These are phyloP conservation scores for Piaya cayana DNA, from an alignment of 2,113 vertebrate species.

Conservation along the genomic window DNA sequence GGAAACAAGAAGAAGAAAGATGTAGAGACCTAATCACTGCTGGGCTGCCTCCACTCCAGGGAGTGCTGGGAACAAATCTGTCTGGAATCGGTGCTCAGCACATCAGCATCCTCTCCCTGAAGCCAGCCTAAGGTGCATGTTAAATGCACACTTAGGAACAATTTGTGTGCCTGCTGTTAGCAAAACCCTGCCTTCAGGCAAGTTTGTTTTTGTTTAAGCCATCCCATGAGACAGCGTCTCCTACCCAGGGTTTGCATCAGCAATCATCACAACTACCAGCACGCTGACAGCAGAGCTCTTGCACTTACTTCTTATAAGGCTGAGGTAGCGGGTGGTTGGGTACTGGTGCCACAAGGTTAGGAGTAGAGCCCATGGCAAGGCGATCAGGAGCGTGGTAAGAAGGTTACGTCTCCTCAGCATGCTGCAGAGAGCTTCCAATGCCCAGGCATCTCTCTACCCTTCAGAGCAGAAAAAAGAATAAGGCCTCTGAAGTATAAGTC, in stretches of 20 bases:
- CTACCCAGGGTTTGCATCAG: not conserved
- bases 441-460: conserved; percentile 74
- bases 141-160: not conserved
- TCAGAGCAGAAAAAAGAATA: not conserved
- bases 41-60: not conserved
- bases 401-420: conserved; percentile 80
- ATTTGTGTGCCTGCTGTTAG: not conserved
- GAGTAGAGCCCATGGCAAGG: conserved; percentile 77
- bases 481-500: not conserved
- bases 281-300: not conserved
- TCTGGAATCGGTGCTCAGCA: not conserved
- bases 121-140: not conserved
- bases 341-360: conserved; percentile 79
- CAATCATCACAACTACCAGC: not conserved
- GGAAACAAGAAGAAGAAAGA: not conserved
- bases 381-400: conserved; percentile 77
- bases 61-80: not conserved
- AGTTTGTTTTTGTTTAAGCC: not conserved
- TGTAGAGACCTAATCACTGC: not conserved
- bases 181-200: not conserved
- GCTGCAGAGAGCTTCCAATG: conserved; percentile 69
- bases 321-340: conserved; percentile 76
- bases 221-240: not conserved
- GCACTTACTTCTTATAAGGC: conserved; percentile 74
- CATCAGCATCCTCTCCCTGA: not conserved